Percentiles rank a stretch among this genome's conserved stretches.
These are phyloP conservation scores for Cecropterus lyciades DNA, from an alignment of 1,140 invertebrate genomes.

Conservation along the genomic window DNA sequence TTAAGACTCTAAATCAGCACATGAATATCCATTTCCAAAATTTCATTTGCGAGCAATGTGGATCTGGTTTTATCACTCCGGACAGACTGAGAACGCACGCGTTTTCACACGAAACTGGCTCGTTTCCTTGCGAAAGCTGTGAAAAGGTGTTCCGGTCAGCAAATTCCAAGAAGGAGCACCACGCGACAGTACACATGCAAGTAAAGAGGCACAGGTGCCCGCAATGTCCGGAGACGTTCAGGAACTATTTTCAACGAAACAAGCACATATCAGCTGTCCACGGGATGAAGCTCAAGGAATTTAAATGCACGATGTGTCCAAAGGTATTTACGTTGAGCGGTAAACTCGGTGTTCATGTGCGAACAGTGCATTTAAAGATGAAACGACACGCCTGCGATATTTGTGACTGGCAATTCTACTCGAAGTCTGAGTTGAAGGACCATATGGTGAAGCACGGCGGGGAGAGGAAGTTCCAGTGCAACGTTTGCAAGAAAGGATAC, in stretches of 20 bases:
- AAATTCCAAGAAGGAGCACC: conserved; percentile 70
- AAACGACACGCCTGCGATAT: conserved; percentile 85
- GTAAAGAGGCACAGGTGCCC: conserved; percentile 71
- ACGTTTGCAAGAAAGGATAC: conserved; percentile 86
- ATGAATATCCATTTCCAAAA: conserved; percentile 79
- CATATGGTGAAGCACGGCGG: conserved; percentile 89
- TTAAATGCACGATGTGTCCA: conserved; percentile 67
- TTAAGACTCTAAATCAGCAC: conserved; percentile 76
- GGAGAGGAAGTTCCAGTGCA: conserved; percentile 85
- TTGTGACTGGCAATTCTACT: conserved; percentile 87
- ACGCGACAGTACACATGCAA: conserved; percentile 66
- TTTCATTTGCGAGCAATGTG: conserved; percentile 92
- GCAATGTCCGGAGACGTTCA: conserved; percentile 67
- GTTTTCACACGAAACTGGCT: conserved; percentile 72
- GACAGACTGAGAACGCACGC: conserved; percentile 70
- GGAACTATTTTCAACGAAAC: conserved; percentile 75
- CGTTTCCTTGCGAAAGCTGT: conserved; percentile 76
- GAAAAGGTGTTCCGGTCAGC: conserved; percentile 75
- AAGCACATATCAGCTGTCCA: conserved; percentile 70
- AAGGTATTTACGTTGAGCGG: conserved; percentile 74
- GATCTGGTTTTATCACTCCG: conserved; percentile 86
- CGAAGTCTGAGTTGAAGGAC: conserved; percentile 85
- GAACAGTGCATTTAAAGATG: conserved; percentile 72
- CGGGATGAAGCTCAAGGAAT: conserved; percentile 72
- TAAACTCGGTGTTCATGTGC: conserved; percentile 64